Evolutionary conservation across 2,888 invertebrate genomes (phyloP), one percentile per base, ranked within the genome.

Genomic region (Abscondita cerata): DNA sequence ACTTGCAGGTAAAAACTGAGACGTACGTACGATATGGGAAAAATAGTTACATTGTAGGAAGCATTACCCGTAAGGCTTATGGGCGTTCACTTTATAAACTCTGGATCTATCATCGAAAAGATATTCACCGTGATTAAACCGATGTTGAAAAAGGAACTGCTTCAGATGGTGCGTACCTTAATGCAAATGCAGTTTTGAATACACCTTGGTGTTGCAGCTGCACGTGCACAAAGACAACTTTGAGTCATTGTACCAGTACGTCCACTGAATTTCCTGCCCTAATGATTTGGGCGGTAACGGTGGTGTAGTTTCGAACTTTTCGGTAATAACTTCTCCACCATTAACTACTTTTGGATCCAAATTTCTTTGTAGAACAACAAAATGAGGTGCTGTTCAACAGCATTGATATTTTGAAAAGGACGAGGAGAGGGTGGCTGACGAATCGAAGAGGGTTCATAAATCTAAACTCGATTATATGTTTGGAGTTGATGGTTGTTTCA

Each of bases 1-100:
- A 44, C n/a, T n/a, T 44, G 8, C 44, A 44, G 18, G 44, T 44
- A n/a, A 38, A 3, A n/a, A n/a, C n/a, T 38, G 5, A 38, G 38
- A n/a, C n/a, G n/a, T n/a, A n/a, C 13, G 4, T 8, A n/a, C 38
- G 13, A 4, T n/a, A 4, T n/a, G n/a, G 13, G 13, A 12, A 38
- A 4, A 12, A 4, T 12, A 2, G 13, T 12, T 3, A 38, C 33
- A n/a, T 44, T 44, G n/a, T 16, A 44, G 44, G 44, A 44, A 6
- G 44, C 9, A 2, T 19, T 44, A 18, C 44, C 44, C 2, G 44
- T 44, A 2, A 16, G 44, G 11, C 18, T 44, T 11, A 44, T 18
- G 11, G n/a, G 11, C 2, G 18, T 44, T 3, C 44, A 44, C n/a
- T 16, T 44, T 11, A 44, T 44, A 18, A 44, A 44, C 16, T n/a